Evolutionary conservation across 1,140 invertebrate species (phyloP).

Genomic region (Bombus huntii): DNA sequence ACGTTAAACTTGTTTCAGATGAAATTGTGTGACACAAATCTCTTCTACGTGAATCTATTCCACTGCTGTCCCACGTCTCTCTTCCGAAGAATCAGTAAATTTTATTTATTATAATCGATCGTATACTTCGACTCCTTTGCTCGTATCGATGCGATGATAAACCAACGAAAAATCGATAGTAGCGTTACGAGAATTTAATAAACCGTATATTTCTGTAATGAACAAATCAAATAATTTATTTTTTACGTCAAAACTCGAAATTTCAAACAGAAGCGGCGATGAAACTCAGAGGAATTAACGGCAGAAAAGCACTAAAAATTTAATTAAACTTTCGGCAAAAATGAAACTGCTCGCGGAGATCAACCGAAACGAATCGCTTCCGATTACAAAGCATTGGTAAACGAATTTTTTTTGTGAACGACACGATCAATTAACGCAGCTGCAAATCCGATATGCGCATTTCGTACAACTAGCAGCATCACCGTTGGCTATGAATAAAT

Average conservation of each 20-base stretch:
- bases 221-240: too few relatives aligned
- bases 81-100: background rate
- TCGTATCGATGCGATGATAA: background rate
- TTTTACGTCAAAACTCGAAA: background rate
- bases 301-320: background rate
- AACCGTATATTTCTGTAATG: too few relatives aligned
- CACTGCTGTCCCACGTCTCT: background rate
- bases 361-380: background rate
- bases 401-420: background rate
- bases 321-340: background rate
- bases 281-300: too few relatives aligned
- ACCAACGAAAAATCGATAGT: too few relatives aligned
- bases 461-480: background rate
- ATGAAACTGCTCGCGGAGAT: background rate
- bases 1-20: background rate
- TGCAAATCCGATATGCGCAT: background rate
- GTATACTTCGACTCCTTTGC: background rate
- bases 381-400: background rate
- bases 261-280: too few relatives aligned
- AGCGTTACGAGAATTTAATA: too few relatives aligned
- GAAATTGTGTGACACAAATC: background rate
- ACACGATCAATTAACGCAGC: constrained; percentile 26
- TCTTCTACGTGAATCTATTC: too few relatives aligned
- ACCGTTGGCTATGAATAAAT: constrained; percentile 8
- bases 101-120: background rate